Percentiles rank a stretch among this genome's conserved stretches.
These are phyloP conservation scores for Heterodera carotae DNA, from an alignment of 1,140 invertebrate species.

Conservation along the genomic window DNA sequence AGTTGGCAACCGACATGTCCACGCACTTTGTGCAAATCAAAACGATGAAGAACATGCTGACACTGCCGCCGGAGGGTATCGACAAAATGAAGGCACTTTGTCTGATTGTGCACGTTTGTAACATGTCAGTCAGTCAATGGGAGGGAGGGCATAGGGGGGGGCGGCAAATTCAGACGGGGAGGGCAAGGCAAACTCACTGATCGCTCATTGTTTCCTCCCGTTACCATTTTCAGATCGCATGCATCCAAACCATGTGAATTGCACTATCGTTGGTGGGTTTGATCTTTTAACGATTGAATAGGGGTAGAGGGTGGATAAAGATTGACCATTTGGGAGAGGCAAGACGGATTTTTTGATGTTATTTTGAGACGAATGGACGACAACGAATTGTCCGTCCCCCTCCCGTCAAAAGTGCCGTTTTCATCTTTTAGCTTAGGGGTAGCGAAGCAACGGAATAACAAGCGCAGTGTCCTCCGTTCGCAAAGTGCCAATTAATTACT, in stretches of 20 bases:
- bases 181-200: neutral
- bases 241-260: constrained; percentile 90
- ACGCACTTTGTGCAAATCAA: constrained; percentile 96
- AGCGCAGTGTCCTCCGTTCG: constrained; percentile 47
- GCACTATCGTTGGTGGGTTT: constrained; percentile 75
- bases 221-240: constrained; percentile 77
- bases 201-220: neutral
- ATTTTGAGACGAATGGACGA: no score
- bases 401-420: neutral
- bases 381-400: no score
- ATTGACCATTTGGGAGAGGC: no score
- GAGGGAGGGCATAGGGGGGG: no score
- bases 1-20: constrained; percentile 87
- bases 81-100: constrained; percentile 80
- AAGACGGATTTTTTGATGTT: no score
- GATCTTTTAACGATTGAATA: no score
- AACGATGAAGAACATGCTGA: constrained; percentile 85
- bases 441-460: no score
- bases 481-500: constrained; percentile 63
- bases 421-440: neutral
- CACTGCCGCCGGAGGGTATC: constrained; percentile 77
- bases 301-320: no score
- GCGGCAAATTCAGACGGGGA: no score
- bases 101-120: constrained; percentile 89
- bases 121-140: no score